Evolutionary conservation across 2,888 invertebrate genomes (phyloP), one percentile per base, ranked within the genome.

Genomic region (Bellardia pandia): DNA sequence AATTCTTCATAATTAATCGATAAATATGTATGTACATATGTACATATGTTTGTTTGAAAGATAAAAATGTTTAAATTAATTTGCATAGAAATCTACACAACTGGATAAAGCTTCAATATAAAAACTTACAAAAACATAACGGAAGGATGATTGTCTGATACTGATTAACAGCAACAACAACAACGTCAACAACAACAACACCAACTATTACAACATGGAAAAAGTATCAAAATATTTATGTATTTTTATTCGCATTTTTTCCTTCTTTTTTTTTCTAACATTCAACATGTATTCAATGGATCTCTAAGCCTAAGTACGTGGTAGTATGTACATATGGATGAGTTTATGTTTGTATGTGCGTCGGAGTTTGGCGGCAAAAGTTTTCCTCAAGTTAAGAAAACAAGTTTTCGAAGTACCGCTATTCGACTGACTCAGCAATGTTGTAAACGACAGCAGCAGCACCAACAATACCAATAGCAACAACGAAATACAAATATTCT

Each of bases 401-500:
- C 89, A 84, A 89, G 89, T 89, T 89, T 80, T 88, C 85, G 86
- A 85, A 88, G 89, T 89, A 89, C 89, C 89, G 89, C 89, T 89
- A 89, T 88, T 88, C 88, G 88, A 88, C 89, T 88, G 85, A 87
- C 86, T 87, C 86, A 89, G 88, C 86, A 85, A 86, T 88, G 84
- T 75, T 86, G 66, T 79, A 78, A 88, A 85, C 71, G 45, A 69
- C 56, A 78, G 60, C 75, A 86, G 74, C 79, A 85, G 56, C 83
- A 80, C 79, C 68, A 86, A 56, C 86, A 88, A 48, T 16, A 84
- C 75, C 71, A 84, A 69, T 60, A 86, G 60, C 80, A 68, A 83
- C 68, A 87, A 45, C 85, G 86, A 75, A 62, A 86, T 69, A 56
- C 83, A 58, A 48, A 45, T 60, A 82, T 87, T 87, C 87, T 81